Base-by-base conservation (phyloP, 2,888 invertebrate species). In the Drosophila ustulata region DNA sequence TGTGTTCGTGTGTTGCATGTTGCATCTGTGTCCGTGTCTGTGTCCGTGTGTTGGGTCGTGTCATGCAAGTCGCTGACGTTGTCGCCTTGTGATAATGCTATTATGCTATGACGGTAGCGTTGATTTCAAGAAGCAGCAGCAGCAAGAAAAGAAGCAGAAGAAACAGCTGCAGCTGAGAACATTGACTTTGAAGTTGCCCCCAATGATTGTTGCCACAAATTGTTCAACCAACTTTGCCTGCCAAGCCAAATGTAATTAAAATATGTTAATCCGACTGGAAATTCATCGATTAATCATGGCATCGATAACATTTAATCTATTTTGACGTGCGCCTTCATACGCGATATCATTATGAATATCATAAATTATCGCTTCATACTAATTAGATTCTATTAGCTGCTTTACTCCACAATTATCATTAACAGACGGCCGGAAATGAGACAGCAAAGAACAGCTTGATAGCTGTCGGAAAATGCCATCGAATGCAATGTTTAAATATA, bases 71-170 rank as follows among this genome's bases (percentile, higher is more conserved):
- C 63, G 66, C 49, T 74, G 52, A 71, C 69, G 71, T 66, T 80
- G 74, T 69, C 65, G 76, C 76, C 82, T 72, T 82, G 61, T 78
- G 88, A 88, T 82, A 88, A 85, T 85, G 86, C 69, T 85, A 88
- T 82, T 82, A 82, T 80, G 61, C 58, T 67, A 86, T 52, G 83
- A 73, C 66, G 85, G 82, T 87, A 81, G 84, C 75, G 67, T 73
- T 86, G 83, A 82, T 83, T 81, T 77, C 58, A 53, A 53, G 18
- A 49, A 64, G 13, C 32, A 43, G 43, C 32, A 43, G 43, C 50
- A 64, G 46, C 18, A 18, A 18, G 18, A 18, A 18, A 37, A n/a
- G 49, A 41, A 49, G 68, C 8, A 46, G 46, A 4, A 62, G 55
- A 8, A 43, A 26, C 26, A 43, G 45, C n/a, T 26, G 7, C 30